Conservation (phyloP, 2,888 invertebrate genomes). For the Acronicta alni region DNA sequence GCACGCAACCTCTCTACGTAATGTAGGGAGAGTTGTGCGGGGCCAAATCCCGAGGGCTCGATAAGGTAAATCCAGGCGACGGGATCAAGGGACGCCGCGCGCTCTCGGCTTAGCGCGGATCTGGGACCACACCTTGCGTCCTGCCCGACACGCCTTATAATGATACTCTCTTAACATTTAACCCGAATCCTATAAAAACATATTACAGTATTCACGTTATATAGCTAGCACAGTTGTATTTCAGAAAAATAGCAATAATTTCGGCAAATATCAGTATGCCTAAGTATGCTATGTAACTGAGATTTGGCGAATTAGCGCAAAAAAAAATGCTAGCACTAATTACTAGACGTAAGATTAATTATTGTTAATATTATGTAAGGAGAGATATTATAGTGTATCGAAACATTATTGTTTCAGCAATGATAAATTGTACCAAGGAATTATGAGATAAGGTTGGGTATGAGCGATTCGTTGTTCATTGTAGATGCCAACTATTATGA, state of each 20-base stretch:
- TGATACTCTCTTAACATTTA: too few relatives aligned
- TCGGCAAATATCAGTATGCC: too few relatives aligned
- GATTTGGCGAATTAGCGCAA: too few relatives aligned
- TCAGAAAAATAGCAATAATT: too few relatives aligned
- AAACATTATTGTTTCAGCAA: slow-evolving; percentile 46
- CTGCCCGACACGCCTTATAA: background rate
- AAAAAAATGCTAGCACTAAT: background rate
- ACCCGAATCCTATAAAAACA: too few relatives aligned
- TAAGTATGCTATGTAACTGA: too few relatives aligned
- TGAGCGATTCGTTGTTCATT: slow-evolving; percentile 43
- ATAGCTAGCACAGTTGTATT: too few relatives aligned
- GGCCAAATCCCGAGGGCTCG: slow-evolving; percentile 76
- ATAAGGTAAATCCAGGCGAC: slow-evolving; percentile 83
- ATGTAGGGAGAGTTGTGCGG: slow-evolving; percentile 59
- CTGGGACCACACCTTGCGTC: slow-evolving; percentile 80
- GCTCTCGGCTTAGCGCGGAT: slow-evolving; percentile 72
- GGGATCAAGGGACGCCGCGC: slow-evolving; percentile 76
- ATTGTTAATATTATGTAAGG: slow-evolving; percentile 13
- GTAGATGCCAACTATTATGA: slow-evolving; percentile 41
- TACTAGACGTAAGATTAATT: background rate
- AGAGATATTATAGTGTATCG: slow-evolving; percentile 32
- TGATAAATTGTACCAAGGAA: slow-evolving; percentile 45
- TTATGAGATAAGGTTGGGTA: slow-evolving; percentile 41
- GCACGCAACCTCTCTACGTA: slow-evolving; percentile 52
- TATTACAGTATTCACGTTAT: too few relatives aligned